These are phyloP conservation scores for Scaptomyza cyrtandrae DNA, from an alignment of 2,888 invertebrate species.

Conservation along the genomic window DNA sequence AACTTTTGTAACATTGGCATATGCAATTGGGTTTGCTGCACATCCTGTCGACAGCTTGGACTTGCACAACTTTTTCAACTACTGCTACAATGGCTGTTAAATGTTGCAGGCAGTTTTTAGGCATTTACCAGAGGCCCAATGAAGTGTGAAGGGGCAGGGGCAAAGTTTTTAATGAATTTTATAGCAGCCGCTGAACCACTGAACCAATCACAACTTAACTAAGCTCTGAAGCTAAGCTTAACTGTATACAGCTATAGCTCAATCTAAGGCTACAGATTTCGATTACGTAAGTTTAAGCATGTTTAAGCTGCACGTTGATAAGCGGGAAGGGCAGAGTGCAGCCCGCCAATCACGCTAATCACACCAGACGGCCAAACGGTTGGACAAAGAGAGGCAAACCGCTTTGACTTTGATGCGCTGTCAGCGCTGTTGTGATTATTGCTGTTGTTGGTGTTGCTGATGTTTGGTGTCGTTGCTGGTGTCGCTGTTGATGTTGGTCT, in stretches of 20 bases:
- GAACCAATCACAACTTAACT: conserved; percentile 38
- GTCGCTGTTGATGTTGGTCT: conserved; percentile 51
- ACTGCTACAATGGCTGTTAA: conserved; percentile 64
- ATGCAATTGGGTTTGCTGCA: conserved; percentile 80
- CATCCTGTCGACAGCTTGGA: conserved; percentile 80
- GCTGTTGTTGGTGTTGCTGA: conserved; percentile 32
- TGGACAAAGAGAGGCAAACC: conserved; percentile 50
- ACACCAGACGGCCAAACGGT: conserved; percentile 18
- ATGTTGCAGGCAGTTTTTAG: conserved; percentile 63
- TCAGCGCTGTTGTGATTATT: conserved; percentile 34
- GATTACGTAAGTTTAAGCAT: conserved; percentile 51
- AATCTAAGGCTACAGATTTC: conserved; percentile 34
- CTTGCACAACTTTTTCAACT: conserved; percentile 68
- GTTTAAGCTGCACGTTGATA: conserved; percentile 41
- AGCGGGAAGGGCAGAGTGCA: conserved; percentile 57
- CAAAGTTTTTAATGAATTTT: conserved; percentile 79
- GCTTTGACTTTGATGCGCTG: conserved; percentile 69
- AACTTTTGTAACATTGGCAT: conserved; percentile 76
- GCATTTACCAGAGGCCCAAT: conserved; percentile 33
- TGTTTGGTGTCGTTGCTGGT: conserved; percentile 36
- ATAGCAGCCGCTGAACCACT: conserved; percentile 66
- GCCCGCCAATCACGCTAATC: conserved; percentile 68
- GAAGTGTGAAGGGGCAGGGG: conserved; percentile 13
- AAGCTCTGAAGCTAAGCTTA: conserved; percentile 13
- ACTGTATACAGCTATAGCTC: conserved; percentile 8